Conservation (phyloP, 2,113 vertebrate species). For the Sardina pilchardus region DNA sequence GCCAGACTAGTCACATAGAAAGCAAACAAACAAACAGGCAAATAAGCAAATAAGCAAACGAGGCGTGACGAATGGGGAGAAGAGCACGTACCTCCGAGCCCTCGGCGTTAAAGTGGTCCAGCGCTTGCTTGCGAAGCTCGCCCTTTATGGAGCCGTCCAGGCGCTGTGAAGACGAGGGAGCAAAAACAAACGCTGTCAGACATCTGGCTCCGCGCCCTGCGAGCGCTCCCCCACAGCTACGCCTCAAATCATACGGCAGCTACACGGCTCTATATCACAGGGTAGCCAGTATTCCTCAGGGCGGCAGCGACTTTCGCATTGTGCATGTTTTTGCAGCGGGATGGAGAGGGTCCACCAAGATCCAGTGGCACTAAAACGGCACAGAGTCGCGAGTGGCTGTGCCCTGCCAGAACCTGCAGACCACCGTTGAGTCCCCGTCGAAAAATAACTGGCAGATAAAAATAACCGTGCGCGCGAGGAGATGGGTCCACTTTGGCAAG, state of each 20-base stretch:
- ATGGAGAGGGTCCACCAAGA: neutral
- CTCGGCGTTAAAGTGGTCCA: constrained; percentile 98
- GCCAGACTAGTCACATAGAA: neutral
- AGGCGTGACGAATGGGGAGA: neutral
- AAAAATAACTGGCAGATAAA: constrained; percentile 79
- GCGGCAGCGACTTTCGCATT: neutral
- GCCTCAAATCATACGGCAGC: neutral
- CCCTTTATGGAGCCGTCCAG: constrained; percentile 97
- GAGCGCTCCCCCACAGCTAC: neutral
- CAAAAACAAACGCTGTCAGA: constrained; percentile 28
- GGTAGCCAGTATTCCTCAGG: neutral
- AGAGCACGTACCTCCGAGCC: constrained; percentile 89
- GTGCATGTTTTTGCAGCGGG: neutral
- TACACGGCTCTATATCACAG: neutral
- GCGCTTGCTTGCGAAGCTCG: constrained; percentile 96
- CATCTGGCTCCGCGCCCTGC: constrained; percentile 15
- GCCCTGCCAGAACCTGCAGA: constrained; percentile 38
- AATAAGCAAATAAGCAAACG: neutral
- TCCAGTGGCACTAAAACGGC: constrained; percentile 24
- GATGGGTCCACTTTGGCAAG: constrained; percentile 43
- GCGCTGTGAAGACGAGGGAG: constrained; percentile 75
- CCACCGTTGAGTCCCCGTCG: constrained; percentile 49
- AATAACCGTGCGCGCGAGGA: constrained; percentile 70
- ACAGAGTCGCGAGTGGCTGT: neutral
- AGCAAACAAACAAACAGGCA: neutral